These are phyloP conservation scores for Latrodectus elegans DNA, from an alignment of 2,888 invertebrate genomes.

Conservation along the genomic window DNA sequence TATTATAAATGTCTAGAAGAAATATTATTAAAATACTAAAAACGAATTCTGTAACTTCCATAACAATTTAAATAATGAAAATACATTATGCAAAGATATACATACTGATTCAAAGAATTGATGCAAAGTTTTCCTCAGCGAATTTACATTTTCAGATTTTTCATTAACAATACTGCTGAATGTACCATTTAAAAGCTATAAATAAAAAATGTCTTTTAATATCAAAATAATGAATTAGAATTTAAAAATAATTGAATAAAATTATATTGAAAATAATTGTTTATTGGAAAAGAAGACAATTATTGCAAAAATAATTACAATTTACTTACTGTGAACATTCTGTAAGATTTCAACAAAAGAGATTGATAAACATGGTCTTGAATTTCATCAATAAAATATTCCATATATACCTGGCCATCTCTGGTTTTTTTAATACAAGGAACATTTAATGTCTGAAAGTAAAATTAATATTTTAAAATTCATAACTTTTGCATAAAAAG, in stretches of 20 bases:
- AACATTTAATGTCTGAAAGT: slow-evolving; percentile 71
- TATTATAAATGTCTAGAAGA: neutral
- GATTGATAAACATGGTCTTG: slow-evolving; percentile 84
- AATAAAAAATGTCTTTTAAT: slow-evolving; percentile 13
- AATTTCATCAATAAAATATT: slow-evolving; percentile 88
- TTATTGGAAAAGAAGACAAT: neutral
- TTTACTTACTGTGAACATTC: slow-evolving; percentile 80
- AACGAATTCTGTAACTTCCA: too few species aligned
- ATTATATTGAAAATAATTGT: neutral
- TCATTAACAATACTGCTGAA: slow-evolving; percentile 38
- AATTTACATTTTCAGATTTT: slow-evolving; percentile 14
- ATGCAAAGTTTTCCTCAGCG: slow-evolving; percentile 41
- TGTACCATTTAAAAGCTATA: slow-evolving; percentile 59
- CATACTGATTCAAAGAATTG: slow-evolving; percentile 50
- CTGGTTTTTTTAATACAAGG: slow-evolving; percentile 80
- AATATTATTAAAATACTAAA: neutral
- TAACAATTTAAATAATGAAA: slow-evolving; percentile 3
- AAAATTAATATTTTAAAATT: too few species aligned
- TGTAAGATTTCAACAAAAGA: slow-evolving; percentile 85
- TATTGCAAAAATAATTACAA: neutral
- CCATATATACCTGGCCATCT: slow-evolving; percentile 82
- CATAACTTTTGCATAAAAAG: too few species aligned
- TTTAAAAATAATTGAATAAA: neutral
- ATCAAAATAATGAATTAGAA: neutral
- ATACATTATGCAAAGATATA: neutral